A percentile compares a stretch with the other conserved stretches of the same genome.
Conservation (phyloP, 2,888 invertebrate genomes). For the Amblyjoppa proteus region DNA sequence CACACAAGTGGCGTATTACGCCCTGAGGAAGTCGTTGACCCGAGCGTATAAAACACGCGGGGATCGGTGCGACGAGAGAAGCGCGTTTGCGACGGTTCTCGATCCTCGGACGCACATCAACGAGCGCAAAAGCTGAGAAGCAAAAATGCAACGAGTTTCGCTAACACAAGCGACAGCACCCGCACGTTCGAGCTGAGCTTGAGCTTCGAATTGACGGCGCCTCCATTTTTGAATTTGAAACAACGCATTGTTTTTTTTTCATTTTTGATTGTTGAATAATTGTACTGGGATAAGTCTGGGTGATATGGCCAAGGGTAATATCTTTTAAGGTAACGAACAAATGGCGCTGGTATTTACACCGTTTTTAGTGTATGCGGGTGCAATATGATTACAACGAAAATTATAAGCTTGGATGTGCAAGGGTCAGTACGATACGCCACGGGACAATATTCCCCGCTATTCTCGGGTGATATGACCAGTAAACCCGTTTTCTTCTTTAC, state of each 20-base stretch:
- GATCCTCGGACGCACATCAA: slow-evolving; percentile 35
- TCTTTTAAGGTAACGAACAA: too few relatives aligned
- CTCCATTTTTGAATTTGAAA: not conserved
- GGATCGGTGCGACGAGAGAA: slow-evolving; percentile 25
- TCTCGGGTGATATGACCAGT: too few relatives aligned
- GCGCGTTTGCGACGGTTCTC: slow-evolving; percentile 35
- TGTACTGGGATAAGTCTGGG: too few relatives aligned
- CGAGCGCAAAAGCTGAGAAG: slow-evolving; percentile 16
- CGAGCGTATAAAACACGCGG: slow-evolving; percentile 70
- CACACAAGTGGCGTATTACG: slow-evolving; percentile 64
- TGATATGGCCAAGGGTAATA: too few relatives aligned
- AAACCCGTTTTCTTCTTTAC: too few relatives aligned
- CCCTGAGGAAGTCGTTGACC: slow-evolving; percentile 71
- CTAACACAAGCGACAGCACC: not conserved
- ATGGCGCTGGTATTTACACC: too few relatives aligned
- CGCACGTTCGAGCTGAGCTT: not conserved
- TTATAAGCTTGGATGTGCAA: too few relatives aligned
- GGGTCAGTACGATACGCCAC: too few relatives aligned
- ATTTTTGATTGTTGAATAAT: not conserved
- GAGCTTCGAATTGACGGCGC: not conserved
- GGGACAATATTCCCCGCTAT: too few relatives aligned
- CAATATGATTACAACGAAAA: too few relatives aligned
- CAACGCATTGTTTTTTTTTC: too few relatives aligned
- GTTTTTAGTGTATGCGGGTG: too few relatives aligned
- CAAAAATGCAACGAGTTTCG: not conserved